Conservation (phyloP, 2,888 invertebrate species). For the Synergus japonicus region DNA sequence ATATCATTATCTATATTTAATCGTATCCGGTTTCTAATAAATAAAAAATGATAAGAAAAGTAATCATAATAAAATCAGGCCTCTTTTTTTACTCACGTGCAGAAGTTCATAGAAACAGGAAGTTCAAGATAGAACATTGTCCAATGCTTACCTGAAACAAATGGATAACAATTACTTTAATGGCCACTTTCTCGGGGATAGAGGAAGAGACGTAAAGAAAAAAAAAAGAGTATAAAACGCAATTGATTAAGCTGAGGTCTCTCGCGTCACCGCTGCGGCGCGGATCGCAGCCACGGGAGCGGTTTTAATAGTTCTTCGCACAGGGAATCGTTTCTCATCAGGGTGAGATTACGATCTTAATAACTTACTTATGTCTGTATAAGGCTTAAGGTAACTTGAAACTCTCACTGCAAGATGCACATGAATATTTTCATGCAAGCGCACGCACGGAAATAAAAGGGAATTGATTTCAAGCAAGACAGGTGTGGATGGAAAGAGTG, state of each 20-base stretch:
- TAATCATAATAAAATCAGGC: background rate
- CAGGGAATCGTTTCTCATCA: slow-evolving; percentile 60
- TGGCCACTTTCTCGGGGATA: slow-evolving; percentile 45
- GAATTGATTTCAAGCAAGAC: slow-evolving; percentile 24
- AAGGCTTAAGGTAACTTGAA: slow-evolving; percentile 59
- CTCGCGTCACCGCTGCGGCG: slow-evolving; percentile 11
- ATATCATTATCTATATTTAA: background rate
- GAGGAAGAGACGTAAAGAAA: slow-evolving; percentile 35
- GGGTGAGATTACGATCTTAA: slow-evolving; percentile 68
- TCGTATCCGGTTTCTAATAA: too few species aligned
- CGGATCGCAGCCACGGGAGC: slow-evolving; percentile 45
- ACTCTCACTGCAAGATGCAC: slow-evolving; percentile 40
- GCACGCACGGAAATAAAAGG: background rate
- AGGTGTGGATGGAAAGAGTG: slow-evolving; percentile 8
- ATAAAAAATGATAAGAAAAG: background rate
- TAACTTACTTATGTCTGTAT: slow-evolving; percentile 65
- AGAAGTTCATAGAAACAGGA: background rate
- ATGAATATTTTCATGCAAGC: slow-evolving; percentile 11
- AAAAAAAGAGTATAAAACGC: slow-evolving; percentile 1
- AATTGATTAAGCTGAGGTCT: slow-evolving; percentile 50
- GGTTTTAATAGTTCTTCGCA: slow-evolving; percentile 52
- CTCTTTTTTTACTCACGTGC: background rate
- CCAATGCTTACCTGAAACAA: slow-evolving; percentile 70
- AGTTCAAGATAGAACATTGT: background rate
- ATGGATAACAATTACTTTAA: slow-evolving; percentile 51